Conservation (phyloP, 2,888 invertebrate species). For the Chaetoderma sp. region DNA sequence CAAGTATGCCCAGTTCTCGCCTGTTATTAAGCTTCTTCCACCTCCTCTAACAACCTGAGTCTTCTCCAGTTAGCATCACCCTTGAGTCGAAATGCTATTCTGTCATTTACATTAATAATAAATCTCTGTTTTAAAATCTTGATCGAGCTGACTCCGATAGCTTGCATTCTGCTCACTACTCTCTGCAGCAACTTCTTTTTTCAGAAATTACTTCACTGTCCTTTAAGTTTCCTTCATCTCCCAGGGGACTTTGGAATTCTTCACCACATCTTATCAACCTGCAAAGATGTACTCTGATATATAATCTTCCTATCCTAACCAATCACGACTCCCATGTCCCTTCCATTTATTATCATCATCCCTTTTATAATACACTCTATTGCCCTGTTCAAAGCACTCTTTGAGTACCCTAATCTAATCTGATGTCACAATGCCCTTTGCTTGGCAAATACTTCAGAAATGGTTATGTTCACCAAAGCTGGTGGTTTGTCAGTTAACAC, state of each 20-base stretch:
- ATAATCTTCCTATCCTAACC: constrained; percentile 33
- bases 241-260: background rate
- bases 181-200: background rate
- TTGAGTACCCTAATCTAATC: no score
- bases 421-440: constrained; percentile 27
- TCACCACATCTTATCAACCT: no score
- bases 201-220: background rate
- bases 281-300: constrained; percentile 31
- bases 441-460: background rate
- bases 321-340: constrained; percentile 33
- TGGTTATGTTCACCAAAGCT: constrained; percentile 23
- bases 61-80: constrained; percentile 16
- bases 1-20: constrained; percentile 26
- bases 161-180: no score
- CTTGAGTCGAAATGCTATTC: background rate
- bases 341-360: no score
- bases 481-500: constrained; percentile 21
- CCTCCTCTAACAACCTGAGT: constrained; percentile 18
- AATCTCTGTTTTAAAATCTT: no score
- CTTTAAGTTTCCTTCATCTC: constrained; percentile 12
- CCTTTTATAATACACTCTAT: no score
- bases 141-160: no score
- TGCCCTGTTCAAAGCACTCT: no score
- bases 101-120: constrained; percentile 20
- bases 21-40: constrained; percentile 26